Base-by-base conservation (phyloP, 2,797 vertebrate genomes). In the Anguilla anguilla region DNA sequence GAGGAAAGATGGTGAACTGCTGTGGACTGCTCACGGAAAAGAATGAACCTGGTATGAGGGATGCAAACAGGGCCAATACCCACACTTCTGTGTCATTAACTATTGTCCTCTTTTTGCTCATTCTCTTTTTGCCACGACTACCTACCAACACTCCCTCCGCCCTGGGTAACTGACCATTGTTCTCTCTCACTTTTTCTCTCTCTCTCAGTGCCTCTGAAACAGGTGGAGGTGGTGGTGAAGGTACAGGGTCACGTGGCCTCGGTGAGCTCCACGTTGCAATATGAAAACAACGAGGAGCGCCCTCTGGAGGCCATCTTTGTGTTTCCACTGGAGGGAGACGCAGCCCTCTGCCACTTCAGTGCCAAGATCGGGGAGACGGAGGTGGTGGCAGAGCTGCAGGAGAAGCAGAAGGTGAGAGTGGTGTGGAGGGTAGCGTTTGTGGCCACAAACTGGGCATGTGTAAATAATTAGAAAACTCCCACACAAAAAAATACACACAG, bases 341-440 rank as follows among this genome's bases (percentile, higher is more conserved):
- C 96, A 77, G 96, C 97, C 6, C 94, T 97, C 81, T 97, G 96
- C 90, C 96, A 96, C 89, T 97, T 97, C 86, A 96, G 97, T 61
- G 96, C 96, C 43, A 89, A 91, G 85, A 92, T 97, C 2, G 96
- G 96, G 88, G 94, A 96, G 84, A 95, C 92, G 22, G 94, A 91
- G 91, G 95, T 97, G 82, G 94, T 96, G 72, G 97, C 96, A 9
- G 94, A 97, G 91, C 89, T 98, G 87, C 93, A 95, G 90, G 97
- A 97, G 88, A 97, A 95, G 88, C 88, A 94, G 57, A 53, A 96
- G 94, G 97, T 97, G 92, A 92, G 92, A 22, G 64, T 19, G 51
- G 25, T 69, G 5, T 6, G 83, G 17, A 51, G n/a, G 39, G 7
- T 31, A 5, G 35, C 7, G 39, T 53, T 57, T 4, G 19, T 9